These are phyloP conservation scores for Formica selysi DNA, from an alignment of 1,140 invertebrate species.

Conservation along the genomic window DNA sequence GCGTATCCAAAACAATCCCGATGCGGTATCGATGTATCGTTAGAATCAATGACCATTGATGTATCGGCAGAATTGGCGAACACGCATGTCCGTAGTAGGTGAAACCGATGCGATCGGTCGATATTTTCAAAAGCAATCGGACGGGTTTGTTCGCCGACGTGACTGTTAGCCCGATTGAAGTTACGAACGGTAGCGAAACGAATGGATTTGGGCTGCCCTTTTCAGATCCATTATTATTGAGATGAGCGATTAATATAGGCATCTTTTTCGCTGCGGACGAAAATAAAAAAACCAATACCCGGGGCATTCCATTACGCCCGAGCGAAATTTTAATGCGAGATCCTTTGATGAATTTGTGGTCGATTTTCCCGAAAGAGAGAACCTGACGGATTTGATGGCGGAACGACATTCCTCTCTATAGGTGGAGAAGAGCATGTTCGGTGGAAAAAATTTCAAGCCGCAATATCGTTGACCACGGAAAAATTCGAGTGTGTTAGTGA, in stretches of 20 bases:
- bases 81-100: not conserved
- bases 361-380: slow-evolving; percentile 41
- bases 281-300: slow-evolving; percentile 35
- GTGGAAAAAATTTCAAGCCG: slow-evolving; percentile 34
- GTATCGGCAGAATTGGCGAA: slow-evolving; percentile 6
- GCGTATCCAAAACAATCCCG: slow-evolving; percentile 16
- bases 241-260: slow-evolving; percentile 37
- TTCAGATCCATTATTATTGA: slow-evolving; percentile 32
- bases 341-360: slow-evolving; percentile 61
- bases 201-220: slow-evolving; percentile 37
- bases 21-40: slow-evolving; percentile 25
- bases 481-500: slow-evolving; percentile 44
- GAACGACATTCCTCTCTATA: slow-evolving; percentile 4
- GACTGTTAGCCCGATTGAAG: slow-evolving; percentile 44
- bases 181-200: slow-evolving; percentile 29
- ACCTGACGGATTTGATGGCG: slow-evolving; percentile 47
- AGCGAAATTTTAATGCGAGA: slow-evolving; percentile 50
- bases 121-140: slow-evolving; percentile 55
- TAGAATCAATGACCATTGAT: slow-evolving; percentile 36
- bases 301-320: slow-evolving; percentile 47
- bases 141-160: slow-evolving; percentile 23
- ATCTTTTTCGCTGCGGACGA: not conserved
- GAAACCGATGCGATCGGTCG: slow-evolving; percentile 26
- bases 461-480: slow-evolving; percentile 30
- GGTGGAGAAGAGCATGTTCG: slow-evolving; percentile 34